Conservation (phyloP, 1,140 invertebrate genomes). For the Mactra quadrangularis region DNA sequence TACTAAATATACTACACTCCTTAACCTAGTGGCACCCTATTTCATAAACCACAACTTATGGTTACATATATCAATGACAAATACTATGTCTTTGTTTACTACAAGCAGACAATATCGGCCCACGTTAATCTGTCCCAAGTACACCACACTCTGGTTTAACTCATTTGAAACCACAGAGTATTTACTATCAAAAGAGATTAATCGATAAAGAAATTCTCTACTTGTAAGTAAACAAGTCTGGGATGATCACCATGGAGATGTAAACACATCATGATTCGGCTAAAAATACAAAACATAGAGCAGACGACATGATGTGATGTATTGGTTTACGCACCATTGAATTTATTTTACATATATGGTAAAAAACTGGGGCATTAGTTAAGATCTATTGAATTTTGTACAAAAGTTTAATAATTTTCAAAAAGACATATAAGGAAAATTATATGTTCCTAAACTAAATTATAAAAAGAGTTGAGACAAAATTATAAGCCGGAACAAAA, state of each 20-base stretch:
- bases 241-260: conserved; percentile 20
- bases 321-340: conserved; percentile 11
- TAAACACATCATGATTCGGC: conserved; percentile 31
- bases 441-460: too few species aligned
- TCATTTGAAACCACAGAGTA: not conserved
- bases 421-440: not conserved
- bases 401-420: conserved; percentile 3
- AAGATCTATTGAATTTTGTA: not conserved
- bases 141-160: conserved; percentile 15
- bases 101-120: not conserved
- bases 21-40: too few species aligned
- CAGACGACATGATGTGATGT: not conserved
- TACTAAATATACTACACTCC: too few species aligned
- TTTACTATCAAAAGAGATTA: not conserved
- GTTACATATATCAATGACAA: too few species aligned
- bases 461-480: too few species aligned
- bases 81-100: not conserved
- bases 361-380: not conserved
- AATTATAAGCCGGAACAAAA: too few species aligned
- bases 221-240: not conserved
- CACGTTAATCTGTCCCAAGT: not conserved
- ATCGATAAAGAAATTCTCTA: not conserved
- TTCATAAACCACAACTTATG: too few species aligned
- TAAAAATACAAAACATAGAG: not conserved
- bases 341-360: not conserved